Evolutionary conservation across 2,888 invertebrate species (phyloP).

Genomic region (Xylota sylvarum): DNA sequence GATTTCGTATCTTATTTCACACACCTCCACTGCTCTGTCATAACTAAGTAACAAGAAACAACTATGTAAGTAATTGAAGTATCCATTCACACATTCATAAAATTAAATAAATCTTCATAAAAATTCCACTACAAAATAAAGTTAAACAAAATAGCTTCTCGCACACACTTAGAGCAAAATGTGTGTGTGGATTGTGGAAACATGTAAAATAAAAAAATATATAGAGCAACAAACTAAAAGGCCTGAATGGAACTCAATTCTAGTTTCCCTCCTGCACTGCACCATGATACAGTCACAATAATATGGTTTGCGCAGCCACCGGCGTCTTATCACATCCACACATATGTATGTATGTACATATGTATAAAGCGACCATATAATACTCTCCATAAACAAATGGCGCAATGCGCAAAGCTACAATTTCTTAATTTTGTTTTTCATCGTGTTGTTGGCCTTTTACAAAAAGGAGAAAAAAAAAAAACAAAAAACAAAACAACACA

Average conservation of each 20-base stretch:
- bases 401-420: conserved; percentile 53
- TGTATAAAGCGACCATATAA: conserved; percentile 13
- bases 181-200: background rate
- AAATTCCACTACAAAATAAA: conserved; percentile 52
- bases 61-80: conserved; percentile 43
- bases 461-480: conserved; percentile 23
- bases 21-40: background rate
- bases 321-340: conserved; percentile 50
- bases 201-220: conserved; percentile 21
- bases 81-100: conserved; percentile 47
- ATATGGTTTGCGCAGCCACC: conserved; percentile 38
- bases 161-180: background rate
- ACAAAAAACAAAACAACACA: background rate
- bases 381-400: conserved; percentile 45
- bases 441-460: conserved; percentile 44
- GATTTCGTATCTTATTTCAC: conserved; percentile 2
- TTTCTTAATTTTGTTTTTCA: conserved; percentile 31
- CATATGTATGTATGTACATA: background rate
- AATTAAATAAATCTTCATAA: conserved; percentile 46
- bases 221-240: conserved; percentile 38
- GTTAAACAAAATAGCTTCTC: conserved; percentile 25
- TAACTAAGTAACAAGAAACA: conserved; percentile 32
- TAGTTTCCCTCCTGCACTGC: conserved; percentile 30
- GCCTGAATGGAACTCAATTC: conserved; percentile 42
- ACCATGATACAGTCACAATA: conserved; percentile 22